Evolutionary conservation across 2,113 vertebrate genomes (phyloP), one percentile per base, ranked within the genome.

Genomic region (Ia io): DNA sequence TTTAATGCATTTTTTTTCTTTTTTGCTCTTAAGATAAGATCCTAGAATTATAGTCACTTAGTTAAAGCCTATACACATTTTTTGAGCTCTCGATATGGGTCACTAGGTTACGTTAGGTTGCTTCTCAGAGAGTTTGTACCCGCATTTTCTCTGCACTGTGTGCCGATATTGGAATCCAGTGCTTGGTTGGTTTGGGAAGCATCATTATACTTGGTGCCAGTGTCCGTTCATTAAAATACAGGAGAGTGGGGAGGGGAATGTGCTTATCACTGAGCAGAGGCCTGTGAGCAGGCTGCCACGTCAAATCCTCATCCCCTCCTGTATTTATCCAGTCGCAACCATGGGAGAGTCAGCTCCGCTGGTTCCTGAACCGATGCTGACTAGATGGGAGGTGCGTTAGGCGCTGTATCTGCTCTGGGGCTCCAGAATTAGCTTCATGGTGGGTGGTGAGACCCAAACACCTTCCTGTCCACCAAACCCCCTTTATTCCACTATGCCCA

Each of bases 321-420:
- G 12, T 44, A 14, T 35, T 16, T 17, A 28, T 17, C 59, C 44
- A 84, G 5, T 3, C 14, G 28, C 90, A 63, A 67, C 53, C 71
- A 22, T 13, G 0, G 1, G 28, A 37, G 25, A 32, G 28, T 42
- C 37, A 47, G 13, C 9, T 23, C 13, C 3, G 20, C 17, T 42
- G 17, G 10, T 49, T 92, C 35, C 44, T 42, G 25, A 59, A 5
- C 11, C 9, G 12, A 40, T 17, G 6, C 20, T 56, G 53, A 44
- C 2, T 23, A 94, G 37, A 37, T 6, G 22, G 20, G 35, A 18
- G 1, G 3, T 35, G 14, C 0, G 0, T 23, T 5, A 61, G n/a
- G 23, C 32, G 25, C 44, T 14, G n/a, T 4, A 25, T 35, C 30
- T 17, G 4, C 37, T 56, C 22, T 25, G 14, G 30, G 83, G 16